Evolutionary conservation across 2,113 vertebrate species (phyloP).

Genomic region (Myotis lucifugus): DNA sequence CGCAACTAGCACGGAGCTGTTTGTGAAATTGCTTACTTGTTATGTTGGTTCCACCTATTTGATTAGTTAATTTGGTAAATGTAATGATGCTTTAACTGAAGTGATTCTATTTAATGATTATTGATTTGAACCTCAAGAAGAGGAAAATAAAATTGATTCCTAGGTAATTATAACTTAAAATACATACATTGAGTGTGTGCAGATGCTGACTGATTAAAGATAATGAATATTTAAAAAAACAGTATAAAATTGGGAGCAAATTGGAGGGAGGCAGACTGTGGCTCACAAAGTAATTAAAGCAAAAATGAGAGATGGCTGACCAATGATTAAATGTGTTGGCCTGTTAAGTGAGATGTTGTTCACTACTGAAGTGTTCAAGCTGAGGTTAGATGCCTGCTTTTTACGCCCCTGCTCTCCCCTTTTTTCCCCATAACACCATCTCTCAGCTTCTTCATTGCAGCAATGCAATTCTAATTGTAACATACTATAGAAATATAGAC

Average conservation of each 20-base stretch:
- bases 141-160: slow-evolving; percentile 65
- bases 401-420: not conserved
- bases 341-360: not conserved
- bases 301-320: slow-evolving; percentile 39
- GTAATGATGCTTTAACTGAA: slow-evolving; percentile 79
- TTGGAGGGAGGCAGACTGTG: slow-evolving; percentile 10
- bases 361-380: not conserved
- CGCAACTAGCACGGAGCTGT: slow-evolving; percentile 6
- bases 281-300: slow-evolving; percentile 37
- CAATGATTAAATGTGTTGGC: not conserved
- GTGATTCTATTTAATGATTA: slow-evolving; percentile 78
- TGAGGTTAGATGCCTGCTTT: not conserved
- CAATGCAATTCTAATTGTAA: not conserved
- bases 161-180: slow-evolving; percentile 71
- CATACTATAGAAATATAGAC: not conserved
- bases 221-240: slow-evolving; percentile 55
- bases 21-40: slow-evolving; percentile 71
- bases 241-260: slow-evolving; percentile 29
- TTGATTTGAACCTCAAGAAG: slow-evolving; percentile 67
- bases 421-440: not conserved
- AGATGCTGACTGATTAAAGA: slow-evolving; percentile 68
- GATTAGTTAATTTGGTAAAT: slow-evolving; percentile 78
- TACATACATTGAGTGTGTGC: slow-evolving; percentile 38
- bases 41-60: slow-evolving; percentile 75
- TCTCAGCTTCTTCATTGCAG: not conserved